These are phyloP conservation scores for Capra hircus DNA, from an alignment of 2,113 vertebrate species.

Conservation along the genomic window DNA sequence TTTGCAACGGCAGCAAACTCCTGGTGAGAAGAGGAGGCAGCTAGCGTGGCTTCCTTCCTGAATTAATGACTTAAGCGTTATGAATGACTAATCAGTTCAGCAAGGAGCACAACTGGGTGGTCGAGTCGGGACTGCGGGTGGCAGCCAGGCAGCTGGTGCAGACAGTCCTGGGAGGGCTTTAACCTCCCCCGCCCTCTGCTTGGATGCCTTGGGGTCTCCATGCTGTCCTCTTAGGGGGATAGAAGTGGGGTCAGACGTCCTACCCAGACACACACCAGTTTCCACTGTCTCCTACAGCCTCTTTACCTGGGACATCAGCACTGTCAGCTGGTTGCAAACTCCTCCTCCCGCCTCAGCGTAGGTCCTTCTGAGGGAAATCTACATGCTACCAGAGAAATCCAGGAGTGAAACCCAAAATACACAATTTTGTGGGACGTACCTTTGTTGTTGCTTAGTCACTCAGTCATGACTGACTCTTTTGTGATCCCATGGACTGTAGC, in stretches of 20 bases:
- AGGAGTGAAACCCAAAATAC: background rate
- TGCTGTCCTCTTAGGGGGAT: background rate
- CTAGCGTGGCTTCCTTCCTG: constrained; percentile 66
- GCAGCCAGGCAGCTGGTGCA: background rate
- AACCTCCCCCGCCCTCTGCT: background rate
- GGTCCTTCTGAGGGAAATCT: background rate
- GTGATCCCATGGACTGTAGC: background rate
- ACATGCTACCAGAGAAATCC: background rate
- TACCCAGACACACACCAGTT: background rate
- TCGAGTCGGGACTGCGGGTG: background rate
- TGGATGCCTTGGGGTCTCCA: background rate
- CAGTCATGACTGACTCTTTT: background rate
- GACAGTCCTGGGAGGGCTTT: background rate
- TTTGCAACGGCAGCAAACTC: constrained; percentile 54
- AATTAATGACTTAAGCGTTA: constrained; percentile 53
- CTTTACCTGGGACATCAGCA: background rate
- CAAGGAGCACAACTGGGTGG: background rate
- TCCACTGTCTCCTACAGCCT: background rate
- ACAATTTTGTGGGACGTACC: background rate
- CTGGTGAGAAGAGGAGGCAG: constrained; percentile 13
- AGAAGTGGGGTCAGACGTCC: background rate
- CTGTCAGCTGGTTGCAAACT: background rate
- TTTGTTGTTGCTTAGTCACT: background rate
- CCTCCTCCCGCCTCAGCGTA: background rate
- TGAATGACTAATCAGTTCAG: constrained; percentile 42